These are phyloP conservation scores for Synergus japonicus DNA, from an alignment of 2,888 invertebrate species.

Conservation along the genomic window DNA sequence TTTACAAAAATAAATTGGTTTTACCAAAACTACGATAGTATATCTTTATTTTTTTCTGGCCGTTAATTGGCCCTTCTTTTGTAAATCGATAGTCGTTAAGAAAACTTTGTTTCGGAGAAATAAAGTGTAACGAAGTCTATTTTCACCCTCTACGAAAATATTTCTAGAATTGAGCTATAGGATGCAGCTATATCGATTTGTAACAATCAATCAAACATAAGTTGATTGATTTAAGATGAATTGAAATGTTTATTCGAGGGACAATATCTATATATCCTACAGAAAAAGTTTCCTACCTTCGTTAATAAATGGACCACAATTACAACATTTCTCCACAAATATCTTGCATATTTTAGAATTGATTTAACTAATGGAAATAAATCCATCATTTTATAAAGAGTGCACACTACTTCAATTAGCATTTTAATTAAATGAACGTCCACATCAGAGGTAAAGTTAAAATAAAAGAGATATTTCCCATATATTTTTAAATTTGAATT, in stretches of 20 bases:
- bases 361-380: background rate
- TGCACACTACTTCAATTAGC: background rate
- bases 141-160: background rate
- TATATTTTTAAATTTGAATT: slow-evolving; percentile 11
- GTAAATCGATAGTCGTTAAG: background rate
- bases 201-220: background rate
- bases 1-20: no score
- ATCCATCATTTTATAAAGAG: background rate
- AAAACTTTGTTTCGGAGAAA: background rate
- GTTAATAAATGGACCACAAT: background rate
- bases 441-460: background rate
- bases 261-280: no score
- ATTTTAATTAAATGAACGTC: background rate
- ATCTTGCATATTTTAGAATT: background rate
- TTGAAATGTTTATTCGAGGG: background rate
- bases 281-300: background rate
- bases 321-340: background rate
- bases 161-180: background rate
- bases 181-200: background rate
- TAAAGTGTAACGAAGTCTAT: background rate
- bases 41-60: background rate
- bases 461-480: background rate
- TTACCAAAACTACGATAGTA: no score
- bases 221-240: background rate
- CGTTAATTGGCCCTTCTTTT: background rate